Percentiles rank a stretch among this genome's conserved stretches.
These are phyloP conservation scores for Crypturellus tataupa DNA, from an alignment of 2,797 vertebrate species.

Conservation along the genomic window DNA sequence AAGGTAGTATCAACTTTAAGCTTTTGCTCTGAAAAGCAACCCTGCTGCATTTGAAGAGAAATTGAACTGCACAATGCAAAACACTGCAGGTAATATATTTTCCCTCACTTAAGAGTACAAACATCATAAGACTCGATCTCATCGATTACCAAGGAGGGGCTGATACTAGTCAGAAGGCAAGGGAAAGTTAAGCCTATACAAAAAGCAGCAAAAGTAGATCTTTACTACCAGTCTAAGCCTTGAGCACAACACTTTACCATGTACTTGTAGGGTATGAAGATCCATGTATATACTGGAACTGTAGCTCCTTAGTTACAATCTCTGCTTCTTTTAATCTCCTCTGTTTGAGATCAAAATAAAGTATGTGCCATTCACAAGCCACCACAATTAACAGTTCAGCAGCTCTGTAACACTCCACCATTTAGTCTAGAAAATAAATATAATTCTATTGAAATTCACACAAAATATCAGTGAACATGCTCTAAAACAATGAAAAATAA, in stretches of 20 bases:
- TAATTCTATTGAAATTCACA: not conserved
- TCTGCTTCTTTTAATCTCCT: not conserved
- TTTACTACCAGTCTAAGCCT: not conserved
- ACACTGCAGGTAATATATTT: not conserved
- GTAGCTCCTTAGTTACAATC: not conserved
- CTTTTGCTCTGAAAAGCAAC: not conserved
- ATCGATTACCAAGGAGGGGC: not conserved
- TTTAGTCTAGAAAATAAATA: not conserved
- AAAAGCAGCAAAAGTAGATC: not conserved
- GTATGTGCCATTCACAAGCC: not conserved
- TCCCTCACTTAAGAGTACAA: not conserved
- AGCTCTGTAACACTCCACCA: not conserved
- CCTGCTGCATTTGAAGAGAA: not conserved
- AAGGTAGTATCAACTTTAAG: not conserved
- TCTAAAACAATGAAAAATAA: not conserved
- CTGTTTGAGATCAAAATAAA: not conserved
- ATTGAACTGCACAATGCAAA: not conserved
- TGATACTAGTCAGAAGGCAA: not conserved
- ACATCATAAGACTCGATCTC: accelerated
- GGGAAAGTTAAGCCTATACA: not conserved
- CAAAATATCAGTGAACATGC: not conserved
- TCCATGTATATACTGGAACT: not conserved
- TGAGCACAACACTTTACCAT: not conserved
- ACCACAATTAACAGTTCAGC: not conserved
- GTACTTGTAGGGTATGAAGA: not conserved